Conservation (phyloP, 2,113 vertebrate species). For the pig (Sus scrofa) region DNA sequence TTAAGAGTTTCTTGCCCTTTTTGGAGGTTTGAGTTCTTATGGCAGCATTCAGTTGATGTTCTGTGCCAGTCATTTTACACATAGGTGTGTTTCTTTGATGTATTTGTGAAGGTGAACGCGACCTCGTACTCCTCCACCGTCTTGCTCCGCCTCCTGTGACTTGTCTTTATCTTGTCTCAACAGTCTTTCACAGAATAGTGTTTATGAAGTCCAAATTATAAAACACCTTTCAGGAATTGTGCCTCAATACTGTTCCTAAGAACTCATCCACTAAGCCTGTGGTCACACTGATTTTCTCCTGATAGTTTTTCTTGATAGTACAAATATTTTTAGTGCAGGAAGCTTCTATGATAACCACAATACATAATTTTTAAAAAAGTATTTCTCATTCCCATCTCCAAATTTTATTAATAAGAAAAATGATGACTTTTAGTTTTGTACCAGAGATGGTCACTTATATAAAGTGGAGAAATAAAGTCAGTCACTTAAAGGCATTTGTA, state of each 20-base stretch:
- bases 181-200: neutral
- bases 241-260: neutral
- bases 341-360: neutral
- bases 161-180: neutral
- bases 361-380: neutral
- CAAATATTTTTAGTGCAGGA: neutral
- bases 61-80: no score
- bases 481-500: constrained; percentile 17
- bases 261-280: neutral
- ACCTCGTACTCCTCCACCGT: no score
- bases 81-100: no score
- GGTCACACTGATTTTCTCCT: neutral
- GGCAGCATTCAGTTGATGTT: no score
- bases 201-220: neutral
- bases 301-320: constrained; percentile 2
- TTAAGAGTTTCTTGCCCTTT: no score
- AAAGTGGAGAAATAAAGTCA: constrained; percentile 38
- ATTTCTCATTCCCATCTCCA: neutral
- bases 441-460: neutral
- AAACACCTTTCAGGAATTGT: neutral
- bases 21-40: no score
- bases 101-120: no score
- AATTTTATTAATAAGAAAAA: constrained; percentile 33
- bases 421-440: neutral
- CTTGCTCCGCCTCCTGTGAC: no score